phyloP scores from a whole-genome alignment of 2,113 vertebrate genomes.

The Sialia sialis region DNA sequence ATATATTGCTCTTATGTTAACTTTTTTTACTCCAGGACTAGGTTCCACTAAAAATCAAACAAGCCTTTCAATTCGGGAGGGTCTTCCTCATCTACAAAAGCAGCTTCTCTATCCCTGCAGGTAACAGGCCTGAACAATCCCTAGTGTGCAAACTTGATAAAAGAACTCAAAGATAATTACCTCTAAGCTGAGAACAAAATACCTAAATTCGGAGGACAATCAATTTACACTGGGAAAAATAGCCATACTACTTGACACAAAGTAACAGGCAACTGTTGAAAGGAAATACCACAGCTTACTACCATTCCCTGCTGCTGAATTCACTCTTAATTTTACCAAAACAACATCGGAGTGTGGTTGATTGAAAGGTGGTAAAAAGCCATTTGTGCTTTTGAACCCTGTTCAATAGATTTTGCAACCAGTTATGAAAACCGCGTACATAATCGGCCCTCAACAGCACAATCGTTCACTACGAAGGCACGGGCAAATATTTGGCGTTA shows the following conservation, averaged over 20 bases:
- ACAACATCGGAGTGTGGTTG: neutral
- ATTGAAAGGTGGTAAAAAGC: neutral
- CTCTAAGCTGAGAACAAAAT: neutral
- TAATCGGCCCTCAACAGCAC: neutral
- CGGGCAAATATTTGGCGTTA: neutral
- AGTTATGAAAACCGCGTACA: neutral
- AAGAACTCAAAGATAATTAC: neutral
- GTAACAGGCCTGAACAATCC: neutral
- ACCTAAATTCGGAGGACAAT: neutral
- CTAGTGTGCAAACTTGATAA: neutral
- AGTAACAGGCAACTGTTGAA: neutral
- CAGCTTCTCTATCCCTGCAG: neutral
- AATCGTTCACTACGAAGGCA: neutral
- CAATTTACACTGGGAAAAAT: neutral
- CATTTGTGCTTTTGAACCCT: neutral
- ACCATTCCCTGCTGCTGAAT: neutral
- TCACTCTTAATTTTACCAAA: neutral
- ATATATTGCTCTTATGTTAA: neutral
- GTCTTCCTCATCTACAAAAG: neutral
- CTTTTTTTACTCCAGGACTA: neutral
- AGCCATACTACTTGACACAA: neutral
- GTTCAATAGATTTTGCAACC: neutral
- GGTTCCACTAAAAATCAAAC: neutral
- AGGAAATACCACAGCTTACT: neutral
- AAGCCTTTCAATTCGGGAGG: neutral